These are phyloP conservation scores for Gonioctena quinquepunctata DNA, from an alignment of 1,140 invertebrate species.

Conservation along the genomic window DNA sequence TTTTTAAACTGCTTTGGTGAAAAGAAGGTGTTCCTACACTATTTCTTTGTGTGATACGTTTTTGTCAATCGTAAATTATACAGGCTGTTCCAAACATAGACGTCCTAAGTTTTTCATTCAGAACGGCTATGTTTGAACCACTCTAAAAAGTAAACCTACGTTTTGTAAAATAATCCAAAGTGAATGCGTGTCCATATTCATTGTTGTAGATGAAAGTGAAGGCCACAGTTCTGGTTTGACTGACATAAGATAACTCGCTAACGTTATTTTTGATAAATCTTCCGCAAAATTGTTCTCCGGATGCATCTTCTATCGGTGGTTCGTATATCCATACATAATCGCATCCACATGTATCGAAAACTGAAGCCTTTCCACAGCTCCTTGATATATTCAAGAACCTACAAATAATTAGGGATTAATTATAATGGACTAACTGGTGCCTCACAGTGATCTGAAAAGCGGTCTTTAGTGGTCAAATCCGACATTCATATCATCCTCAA, in stretches of 20 bases:
- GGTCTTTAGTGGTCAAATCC: too few species aligned
- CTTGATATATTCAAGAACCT: constrained; percentile 55
- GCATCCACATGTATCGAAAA: constrained; percentile 58
- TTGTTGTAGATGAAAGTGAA: constrained; percentile 67
- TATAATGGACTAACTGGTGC: too few species aligned
- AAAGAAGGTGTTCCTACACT: too few species aligned
- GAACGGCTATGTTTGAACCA: too few species aligned
- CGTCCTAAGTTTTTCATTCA: too few species aligned
- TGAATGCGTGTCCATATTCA: constrained; percentile 68
- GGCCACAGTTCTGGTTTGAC: constrained; percentile 65
- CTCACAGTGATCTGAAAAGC: too few species aligned
- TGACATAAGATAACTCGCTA: constrained; percentile 60
- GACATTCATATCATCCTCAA: too few species aligned
- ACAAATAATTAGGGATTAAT: constrained; percentile 19
- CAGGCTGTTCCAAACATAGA: too few species aligned
- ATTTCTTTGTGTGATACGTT: too few species aligned
- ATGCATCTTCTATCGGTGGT: constrained; percentile 68
- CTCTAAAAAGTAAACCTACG: constrained; percentile 62
- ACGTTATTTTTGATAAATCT: constrained; percentile 55
- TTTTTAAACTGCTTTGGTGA: too few species aligned
- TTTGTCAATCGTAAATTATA: too few species aligned
- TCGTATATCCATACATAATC: constrained; percentile 73
- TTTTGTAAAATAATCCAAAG: constrained; percentile 67
- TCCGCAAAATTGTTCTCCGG: constrained; percentile 66
- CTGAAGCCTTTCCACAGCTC: constrained; percentile 49